Evolutionary conservation across 2,113 vertebrate species (phyloP), one percentile per base, ranked within the genome.

Genomic region (Hippolais icterina): DNA sequence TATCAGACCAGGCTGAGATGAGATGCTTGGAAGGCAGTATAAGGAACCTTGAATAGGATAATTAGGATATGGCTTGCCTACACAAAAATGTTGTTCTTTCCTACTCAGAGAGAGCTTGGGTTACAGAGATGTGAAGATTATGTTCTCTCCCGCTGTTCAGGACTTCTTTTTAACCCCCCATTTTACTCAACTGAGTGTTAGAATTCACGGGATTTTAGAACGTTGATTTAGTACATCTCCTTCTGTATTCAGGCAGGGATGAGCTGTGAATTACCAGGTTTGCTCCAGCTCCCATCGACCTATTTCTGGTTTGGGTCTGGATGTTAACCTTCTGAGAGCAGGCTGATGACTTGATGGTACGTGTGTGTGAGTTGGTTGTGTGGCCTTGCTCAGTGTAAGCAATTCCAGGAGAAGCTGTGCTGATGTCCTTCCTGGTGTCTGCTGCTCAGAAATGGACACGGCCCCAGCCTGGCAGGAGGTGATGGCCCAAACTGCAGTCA

Each of bases 331-430:
- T 64, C 31, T 72, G 53, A 41, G 41, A 72, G n/a, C 6, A 83
- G 63, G 16, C 2, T 44, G n/a, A 18, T 42, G 6, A 21, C 17
- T 70, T 37, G 33, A 27, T 47, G 31, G 15, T n/a, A 3, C 11
- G 37, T 39, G 37, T 5, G 6, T 0, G 0, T 54, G 28, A 23
- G 20, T 6, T 66, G 61, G 6, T 18, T 31, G 8, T 37, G 65
- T 15, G 42, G 17, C 61, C 77, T 52, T 66, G 23, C 35, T 52
- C 53, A 44, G 41, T 14, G 3, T 29, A 50, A 37, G 44, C 59
- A 64, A 35, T 42, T 56, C 42, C 28, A 53, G 17, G 57, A 35
- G n/a, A 81, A 71, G 52, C 4, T 70, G 12, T 70, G 39, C 50
- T 82, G 69, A 7, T 50, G 35, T 44, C 14, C 18, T 18, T 7